Evolutionary conservation across 2,113 vertebrate genomes (phyloP), one percentile per base, ranked within the genome.

Genomic region (Polypterus bichir): DNA sequence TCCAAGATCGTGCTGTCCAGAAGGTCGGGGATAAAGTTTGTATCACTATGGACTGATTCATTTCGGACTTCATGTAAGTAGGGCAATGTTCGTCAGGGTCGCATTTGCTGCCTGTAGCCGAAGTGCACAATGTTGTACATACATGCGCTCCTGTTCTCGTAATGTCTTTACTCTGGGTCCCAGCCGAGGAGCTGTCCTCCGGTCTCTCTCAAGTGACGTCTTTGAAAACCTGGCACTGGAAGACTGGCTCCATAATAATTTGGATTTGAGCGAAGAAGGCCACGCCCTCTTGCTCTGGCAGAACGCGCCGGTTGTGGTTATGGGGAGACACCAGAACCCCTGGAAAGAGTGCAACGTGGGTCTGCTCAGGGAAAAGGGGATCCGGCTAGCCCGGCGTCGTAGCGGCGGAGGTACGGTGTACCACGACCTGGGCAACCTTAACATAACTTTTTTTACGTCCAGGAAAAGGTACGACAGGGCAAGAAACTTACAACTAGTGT

Each of bases 331-430:
- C 67, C 96, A 99, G 75, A 99, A 98, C 74, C 93, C 95, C 1
- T 98, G 95, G 95, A 82, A 83, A 54, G 95, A 98, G 71, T 93
- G 92, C 64, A 77, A 91, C 74, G 80, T 97, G 53, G 69, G 63
- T 5, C 68, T 88, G 1, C 73, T 93, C 83, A 82, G 87, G 71
- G 73, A 79, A 62, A 75, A 72, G 6, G 89, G 79, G 1, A 70
- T 97, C 61, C 81, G 83, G 7, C 67, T 98, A 62, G 92, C 93
- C 27, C 85, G 96, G 57, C 83, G 95, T 61, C 86, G 82, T 54
- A 99, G 96, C n/a, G 96, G 96, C 1, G 96, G 96, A 44, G 95
- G 96, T 2, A 81, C 96, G 0, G 96, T 99, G 47, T 98, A 87
- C 75, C 96, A 99, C 5, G 95, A 99, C 64, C 72, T 90, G n/a